phyloP scores from a whole-genome alignment of 2,888 invertebrate genomes.

The Aspidiotus destructor region DNA sequence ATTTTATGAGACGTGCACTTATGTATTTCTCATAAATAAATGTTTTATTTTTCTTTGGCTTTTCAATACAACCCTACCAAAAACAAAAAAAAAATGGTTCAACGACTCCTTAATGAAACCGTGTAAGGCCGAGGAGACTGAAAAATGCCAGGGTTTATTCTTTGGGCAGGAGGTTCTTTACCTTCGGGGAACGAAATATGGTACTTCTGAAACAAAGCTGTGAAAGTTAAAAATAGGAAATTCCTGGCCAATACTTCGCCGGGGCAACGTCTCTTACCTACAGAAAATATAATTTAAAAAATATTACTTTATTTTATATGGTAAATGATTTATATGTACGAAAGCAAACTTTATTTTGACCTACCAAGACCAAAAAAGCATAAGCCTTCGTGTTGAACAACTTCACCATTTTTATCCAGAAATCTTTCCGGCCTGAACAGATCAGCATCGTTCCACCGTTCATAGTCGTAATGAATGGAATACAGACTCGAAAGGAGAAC shows the following conservation, averaged over 20 bases:
- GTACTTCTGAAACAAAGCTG: conserved; percentile 50
- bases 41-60: no score
- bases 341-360: not conserved
- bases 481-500: conserved; percentile 48
- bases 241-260: conserved; percentile 49
- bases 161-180: conserved; percentile 43
- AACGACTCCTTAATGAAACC: conserved; percentile 21
- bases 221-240: conserved; percentile 51
- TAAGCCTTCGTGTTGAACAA: conserved; percentile 40
- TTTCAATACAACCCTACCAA: no score
- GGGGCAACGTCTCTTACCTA: conserved; percentile 41
- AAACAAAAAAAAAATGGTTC: no score
- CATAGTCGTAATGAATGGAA: conserved; percentile 50
- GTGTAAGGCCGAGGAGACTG: conserved; percentile 48
- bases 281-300: no score
- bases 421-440: conserved; percentile 57
- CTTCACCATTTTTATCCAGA: conserved; percentile 41
- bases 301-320: no score
- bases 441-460: conserved; percentile 53
- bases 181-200: conserved; percentile 40
- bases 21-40: no score
- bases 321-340: not conserved
- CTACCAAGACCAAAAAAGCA: conserved; percentile 45
- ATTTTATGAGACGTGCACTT: no score
- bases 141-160: conserved; percentile 50